Evolutionary conservation across 2,888 invertebrate genomes (phyloP), one percentile per base, ranked within the genome.

Genomic region (Agrochola macilenta): DNA sequence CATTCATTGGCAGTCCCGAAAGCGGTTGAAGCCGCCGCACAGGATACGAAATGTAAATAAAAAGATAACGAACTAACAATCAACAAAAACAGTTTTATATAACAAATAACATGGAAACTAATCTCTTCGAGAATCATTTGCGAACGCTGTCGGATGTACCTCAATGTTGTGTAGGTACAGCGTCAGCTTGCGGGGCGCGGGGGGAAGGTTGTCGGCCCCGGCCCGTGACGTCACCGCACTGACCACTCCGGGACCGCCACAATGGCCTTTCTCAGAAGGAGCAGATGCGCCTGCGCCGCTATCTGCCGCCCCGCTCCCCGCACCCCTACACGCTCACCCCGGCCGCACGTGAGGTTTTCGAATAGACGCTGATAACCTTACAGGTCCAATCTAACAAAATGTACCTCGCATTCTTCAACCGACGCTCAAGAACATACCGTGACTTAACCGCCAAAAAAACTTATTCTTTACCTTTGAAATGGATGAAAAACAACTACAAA

Each of bases 201-300:
- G 91, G 92, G 92, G 93, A 94, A 95, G 96, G 96, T 96, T 95
- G 96, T 95, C 95, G 96, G 96, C 95, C 96, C 94, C 94, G 90
- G 92, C 94, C 94, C 92, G 96, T 96, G 96, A 96, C 96, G 96
- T 96, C 96, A 96, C 92, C 94, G 93, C 93, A 95, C 95, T 96
- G 96, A 95, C 96, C 95, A 95, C 95, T 95, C 91, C 92, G 93
- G 93, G 94, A 93, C 93, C 93, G 94, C 93, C 95, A 95, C 95
- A 95, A 95, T 95, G 94, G 95, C 93, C 95, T 95, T 96, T 96
- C 96, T 96, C 91, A 95, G 95, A 96, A 96, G 94, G 94, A 96
- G 95, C 96, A 95, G 95, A 96, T 95, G 95, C 95, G 94, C 93
- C 90, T 89, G 93, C 93, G 94, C 93, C 93, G 93, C 94, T 94